Percentiles rank a stretch among this genome's conserved stretches.
Evolutionary conservation across 2,888 invertebrate species (phyloP).

Genomic region (Oxystoma pomonae): DNA sequence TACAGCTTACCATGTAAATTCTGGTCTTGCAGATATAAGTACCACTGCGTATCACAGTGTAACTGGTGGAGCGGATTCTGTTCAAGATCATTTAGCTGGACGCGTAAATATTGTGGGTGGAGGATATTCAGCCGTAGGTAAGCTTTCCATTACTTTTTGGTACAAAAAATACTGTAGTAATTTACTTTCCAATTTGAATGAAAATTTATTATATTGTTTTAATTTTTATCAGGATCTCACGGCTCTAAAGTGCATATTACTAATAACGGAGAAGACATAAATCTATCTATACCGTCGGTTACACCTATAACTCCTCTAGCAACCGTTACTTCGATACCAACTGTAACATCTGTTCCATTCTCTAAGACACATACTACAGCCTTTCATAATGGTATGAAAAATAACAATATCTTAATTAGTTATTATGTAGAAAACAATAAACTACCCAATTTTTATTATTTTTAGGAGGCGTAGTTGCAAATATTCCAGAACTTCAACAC

Average conservation of each 20-base stretch:
- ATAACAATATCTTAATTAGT: too few species aligned
- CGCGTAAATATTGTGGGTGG: conserved; percentile 39
- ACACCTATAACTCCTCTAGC: conserved; percentile 29
- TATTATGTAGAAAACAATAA: too few species aligned
- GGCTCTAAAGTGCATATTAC: conserved; percentile 29
- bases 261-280: conserved; percentile 29
- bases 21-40: neutral
- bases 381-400: neutral
- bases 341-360: conserved; percentile 13
- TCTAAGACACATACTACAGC: neutral
- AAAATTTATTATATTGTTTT: neutral
- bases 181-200: too few species aligned
- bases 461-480: conserved; percentile 40
- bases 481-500: conserved; percentile 41
- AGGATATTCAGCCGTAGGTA: conserved; percentile 40
- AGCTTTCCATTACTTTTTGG: conserved; percentile 4
- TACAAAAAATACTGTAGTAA: too few species aligned
- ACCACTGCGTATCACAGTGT: neutral
- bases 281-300: conserved; percentile 29
- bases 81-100: conserved; percentile 8
- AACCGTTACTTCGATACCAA: conserved; percentile 37
- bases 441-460: conserved; percentile 3
- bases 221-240: conserved; percentile 15
- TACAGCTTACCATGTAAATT: neutral
- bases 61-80: neutral